These are phyloP conservation scores for Onthophagus sagittarius DNA, from an alignment of 2,888 invertebrate genomes.

Conservation along the genomic window DNA sequence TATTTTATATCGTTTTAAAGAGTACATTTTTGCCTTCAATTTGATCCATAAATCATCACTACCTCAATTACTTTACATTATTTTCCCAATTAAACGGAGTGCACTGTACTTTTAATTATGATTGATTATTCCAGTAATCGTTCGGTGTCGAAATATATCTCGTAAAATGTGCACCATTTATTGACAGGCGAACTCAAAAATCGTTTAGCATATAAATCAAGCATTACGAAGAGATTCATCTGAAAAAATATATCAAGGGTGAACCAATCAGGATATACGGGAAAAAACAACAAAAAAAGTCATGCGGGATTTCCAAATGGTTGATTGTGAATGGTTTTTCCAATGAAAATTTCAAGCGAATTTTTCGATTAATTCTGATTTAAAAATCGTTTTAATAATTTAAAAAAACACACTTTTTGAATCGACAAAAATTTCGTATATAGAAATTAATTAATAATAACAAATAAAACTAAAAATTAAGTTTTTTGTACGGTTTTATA, in stretches of 20 bases:
- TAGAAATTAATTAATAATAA: too few relatives aligned
- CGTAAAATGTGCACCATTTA: background rate
- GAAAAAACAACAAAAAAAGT: background rate
- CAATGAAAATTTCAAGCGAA: background rate
- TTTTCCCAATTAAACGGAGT: too few relatives aligned
- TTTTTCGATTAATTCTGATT: background rate
- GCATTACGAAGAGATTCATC: background rate
- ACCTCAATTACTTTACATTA: too few relatives aligned
- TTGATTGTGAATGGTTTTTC: background rate
- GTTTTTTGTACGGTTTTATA: slow-evolving; percentile 9
- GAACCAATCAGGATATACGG: background rate
- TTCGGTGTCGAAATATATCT: background rate
- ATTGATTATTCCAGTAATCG: background rate
- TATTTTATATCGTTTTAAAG: too few relatives aligned
- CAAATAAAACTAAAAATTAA: background rate
- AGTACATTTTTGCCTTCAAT: too few relatives aligned
- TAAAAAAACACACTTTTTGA: too few relatives aligned
- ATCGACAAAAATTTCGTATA: too few relatives aligned
- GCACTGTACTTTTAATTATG: background rate
- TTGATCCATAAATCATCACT: too few relatives aligned
- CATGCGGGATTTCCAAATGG: background rate
- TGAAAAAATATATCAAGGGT: background rate
- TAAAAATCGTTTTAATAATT: too few relatives aligned
- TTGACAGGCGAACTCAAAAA: background rate
- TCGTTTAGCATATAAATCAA: background rate